Conservation (phyloP, 1,140 invertebrate genomes). For the Lamellibrachia luymesi region DNA sequence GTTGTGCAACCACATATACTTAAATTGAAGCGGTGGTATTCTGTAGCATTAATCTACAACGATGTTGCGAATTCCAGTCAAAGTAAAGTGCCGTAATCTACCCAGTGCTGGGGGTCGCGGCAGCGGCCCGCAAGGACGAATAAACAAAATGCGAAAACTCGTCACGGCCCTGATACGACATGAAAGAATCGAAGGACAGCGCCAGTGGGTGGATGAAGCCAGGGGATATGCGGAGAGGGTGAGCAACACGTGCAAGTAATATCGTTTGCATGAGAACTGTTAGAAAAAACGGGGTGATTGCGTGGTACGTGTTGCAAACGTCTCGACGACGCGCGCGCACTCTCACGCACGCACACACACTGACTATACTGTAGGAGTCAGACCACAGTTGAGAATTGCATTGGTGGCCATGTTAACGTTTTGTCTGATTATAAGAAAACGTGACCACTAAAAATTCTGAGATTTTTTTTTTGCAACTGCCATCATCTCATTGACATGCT, state of each 20-base stretch:
- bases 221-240: conserved; percentile 82
- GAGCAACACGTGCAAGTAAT: conserved; percentile 17
- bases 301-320: background rate
- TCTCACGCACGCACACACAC: background rate
- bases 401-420: too few relatives aligned
- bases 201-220: conserved; percentile 74
- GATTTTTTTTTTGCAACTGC: too few relatives aligned
- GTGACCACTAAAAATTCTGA: too few relatives aligned
- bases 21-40: background rate
- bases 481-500: too few relatives aligned
- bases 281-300: background rate
- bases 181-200: conserved; percentile 83
- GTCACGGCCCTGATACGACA: conserved; percentile 83
- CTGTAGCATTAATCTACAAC: conserved; percentile 1
- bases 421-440: too few relatives aligned
- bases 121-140: conserved; percentile 67
- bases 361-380: background rate
- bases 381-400: too few relatives aligned
- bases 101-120: conserved; percentile 62
- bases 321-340: too few relatives aligned
- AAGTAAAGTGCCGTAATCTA: conserved; percentile 65
- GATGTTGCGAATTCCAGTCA: conserved; percentile 66
- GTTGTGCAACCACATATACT: background rate
- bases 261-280: background rate
- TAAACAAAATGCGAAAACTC: conserved; percentile 74